Evolutionary conservation across 37 sponge, comb jelly and placozoan species (phyloP), one percentile per base, ranked within the genome.

Genomic region (Dysidea cf. avara): DNA sequence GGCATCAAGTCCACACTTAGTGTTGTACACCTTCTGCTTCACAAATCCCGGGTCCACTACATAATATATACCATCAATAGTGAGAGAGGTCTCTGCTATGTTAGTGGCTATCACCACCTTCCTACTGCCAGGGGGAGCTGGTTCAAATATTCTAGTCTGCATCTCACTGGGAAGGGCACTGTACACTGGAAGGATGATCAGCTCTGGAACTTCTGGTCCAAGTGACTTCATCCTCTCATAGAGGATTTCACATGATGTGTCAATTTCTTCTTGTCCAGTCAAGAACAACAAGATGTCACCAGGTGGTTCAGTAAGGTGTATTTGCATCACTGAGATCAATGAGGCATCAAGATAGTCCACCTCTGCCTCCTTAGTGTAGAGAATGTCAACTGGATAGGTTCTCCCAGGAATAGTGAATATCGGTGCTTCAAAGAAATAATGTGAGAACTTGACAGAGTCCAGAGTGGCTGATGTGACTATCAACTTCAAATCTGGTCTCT

Each of bases 31-130:
- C 62, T 97, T 97, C 90, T 97, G 99, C 61, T 97, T 97, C 34
- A 94, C 94, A 80, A 97, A 97, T 30, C 99, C 99, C 16, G 99
- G 99, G 58, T 97, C 99, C 24, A 97, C 95, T 20, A 97, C 99
- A 65, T 97, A 97, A 74, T 87, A 91, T 39, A 97, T 94, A 20
- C 99, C 99, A 61, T 97, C 99, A 14, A 97, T 97, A 24, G 99
- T 97, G 58, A 97, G 85, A 0, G 99, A 97, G 22, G 99, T 97
- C 84, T 97, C 99, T 16, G 99, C 99, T 51, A 97, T 97, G 59
- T 97, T 97, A 47, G 99, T 97, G 13, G 99, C 99, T 18, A 97
- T 67, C 33, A 97, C 95, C 26, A 94, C 84, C 74, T 96, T 96
- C n/a, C 99, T 69, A 2, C 83, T 85, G 17, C 99, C 99, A 0